These are phyloP conservation scores for Neosilurus hyrtlii DNA, from an alignment of 2,797 vertebrate species.

Conservation along the genomic window DNA sequence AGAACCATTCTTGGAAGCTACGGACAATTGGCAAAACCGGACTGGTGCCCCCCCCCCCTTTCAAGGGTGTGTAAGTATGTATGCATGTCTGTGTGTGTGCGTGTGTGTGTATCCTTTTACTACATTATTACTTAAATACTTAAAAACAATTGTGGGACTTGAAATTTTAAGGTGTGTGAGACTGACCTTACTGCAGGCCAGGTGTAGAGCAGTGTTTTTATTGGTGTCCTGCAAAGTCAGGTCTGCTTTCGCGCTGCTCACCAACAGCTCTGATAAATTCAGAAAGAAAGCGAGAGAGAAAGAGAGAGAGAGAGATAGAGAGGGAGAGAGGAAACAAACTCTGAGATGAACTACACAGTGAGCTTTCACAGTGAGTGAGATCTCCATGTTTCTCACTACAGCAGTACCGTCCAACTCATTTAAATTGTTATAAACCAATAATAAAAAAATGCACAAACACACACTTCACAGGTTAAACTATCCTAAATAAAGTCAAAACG, in stretches of 20 bases:
- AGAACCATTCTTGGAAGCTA: no score
- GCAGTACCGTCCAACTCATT: background rate
- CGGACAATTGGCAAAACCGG: no score
- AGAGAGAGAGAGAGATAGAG: background rate
- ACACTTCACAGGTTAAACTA: no score
- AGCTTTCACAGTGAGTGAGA: background rate
- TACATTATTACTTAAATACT: no score
- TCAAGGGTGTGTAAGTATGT: no score
- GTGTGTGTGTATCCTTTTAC: no score
- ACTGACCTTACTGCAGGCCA: slow-evolving; percentile 86
- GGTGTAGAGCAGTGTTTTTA: slow-evolving; percentile 92
- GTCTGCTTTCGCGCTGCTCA: slow-evolving; percentile 92
- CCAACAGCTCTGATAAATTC: slow-evolving; percentile 80
- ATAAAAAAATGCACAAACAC: no score
- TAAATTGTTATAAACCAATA: no score
- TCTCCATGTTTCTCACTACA: background rate
- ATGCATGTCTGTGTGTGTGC: no score
- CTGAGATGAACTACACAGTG: background rate
- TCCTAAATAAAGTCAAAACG: no score
- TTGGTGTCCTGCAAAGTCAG: slow-evolving; percentile 83
- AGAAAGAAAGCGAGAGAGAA: no score
- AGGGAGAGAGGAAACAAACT: background rate
- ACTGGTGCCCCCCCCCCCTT: no score
- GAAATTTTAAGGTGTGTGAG: slow-evolving; percentile 13
- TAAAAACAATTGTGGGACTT: background rate